Conservation (phyloP, 2,797 vertebrate species). For the Macropus fuliginosus region DNA sequence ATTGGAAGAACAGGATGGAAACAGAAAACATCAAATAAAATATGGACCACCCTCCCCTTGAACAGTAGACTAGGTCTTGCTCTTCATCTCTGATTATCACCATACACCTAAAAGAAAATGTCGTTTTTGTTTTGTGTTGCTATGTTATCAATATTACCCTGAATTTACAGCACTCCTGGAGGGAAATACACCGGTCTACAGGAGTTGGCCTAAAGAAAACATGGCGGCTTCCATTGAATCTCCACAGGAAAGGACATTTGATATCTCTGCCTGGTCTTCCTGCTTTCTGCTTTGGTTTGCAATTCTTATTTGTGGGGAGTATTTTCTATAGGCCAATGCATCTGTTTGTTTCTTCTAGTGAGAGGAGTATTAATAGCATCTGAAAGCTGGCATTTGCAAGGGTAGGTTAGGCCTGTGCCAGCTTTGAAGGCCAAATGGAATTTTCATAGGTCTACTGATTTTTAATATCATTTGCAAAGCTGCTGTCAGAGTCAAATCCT, state of each 20-base stretch:
- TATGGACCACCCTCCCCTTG: background rate
- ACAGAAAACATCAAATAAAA: too few relatives aligned
- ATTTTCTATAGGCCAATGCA: background rate
- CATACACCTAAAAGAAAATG: background rate
- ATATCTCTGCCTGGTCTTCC: background rate
- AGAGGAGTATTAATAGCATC: background rate
- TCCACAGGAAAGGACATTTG: background rate
- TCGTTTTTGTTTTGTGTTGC: background rate
- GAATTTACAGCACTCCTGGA: background rate
- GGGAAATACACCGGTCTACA: background rate
- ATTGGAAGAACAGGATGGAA: background rate
- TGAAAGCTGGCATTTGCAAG: constrained; percentile 4
- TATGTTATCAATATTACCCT: background rate
- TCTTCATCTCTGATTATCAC: background rate
- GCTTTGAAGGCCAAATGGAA: constrained; percentile 32
- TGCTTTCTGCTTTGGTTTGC: background rate
- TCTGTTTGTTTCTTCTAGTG: background rate
- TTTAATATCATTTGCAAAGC: constrained; percentile 51
- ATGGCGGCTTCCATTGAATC: background rate
- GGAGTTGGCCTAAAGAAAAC: background rate
- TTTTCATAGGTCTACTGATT: background rate
- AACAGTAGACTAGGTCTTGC: background rate
- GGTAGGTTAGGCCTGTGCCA: background rate
- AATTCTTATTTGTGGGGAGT: background rate
- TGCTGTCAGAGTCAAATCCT: constrained; percentile 55